These are phyloP conservation scores for Halcyon senegalensis DNA, from an alignment of 2,113 vertebrate genomes.

Conservation along the genomic window DNA sequence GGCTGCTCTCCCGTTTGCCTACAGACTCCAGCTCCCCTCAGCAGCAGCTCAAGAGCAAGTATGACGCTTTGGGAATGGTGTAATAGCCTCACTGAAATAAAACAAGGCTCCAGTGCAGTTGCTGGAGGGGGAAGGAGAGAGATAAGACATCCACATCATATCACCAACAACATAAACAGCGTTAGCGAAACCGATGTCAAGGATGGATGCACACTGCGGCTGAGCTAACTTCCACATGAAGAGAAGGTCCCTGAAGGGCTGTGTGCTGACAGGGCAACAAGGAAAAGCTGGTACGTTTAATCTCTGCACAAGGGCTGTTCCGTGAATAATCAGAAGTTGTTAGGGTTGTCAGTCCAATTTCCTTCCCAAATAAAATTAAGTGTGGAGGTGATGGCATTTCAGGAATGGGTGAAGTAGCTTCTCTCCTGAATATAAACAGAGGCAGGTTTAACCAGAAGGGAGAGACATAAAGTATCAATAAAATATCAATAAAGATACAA, in stretches of 20 bases:
- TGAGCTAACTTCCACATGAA: constrained; percentile 10
- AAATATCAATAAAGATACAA: not conserved
- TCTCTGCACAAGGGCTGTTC: constrained; percentile 20
- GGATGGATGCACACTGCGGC: constrained; percentile 4
- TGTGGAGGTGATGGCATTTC: not conserved
- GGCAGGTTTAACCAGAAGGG: not conserved
- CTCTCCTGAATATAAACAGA: not conserved
- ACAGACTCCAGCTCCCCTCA: not conserved
- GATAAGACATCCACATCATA: not conserved
- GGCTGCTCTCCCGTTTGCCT: fast-evolving
- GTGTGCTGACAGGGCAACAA: constrained; percentile 23
- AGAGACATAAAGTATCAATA: not conserved
- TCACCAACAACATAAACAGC: not conserved
- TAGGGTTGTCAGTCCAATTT: constrained; percentile 42
- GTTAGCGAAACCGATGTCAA: not conserved
- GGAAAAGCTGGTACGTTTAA: constrained; percentile 6
- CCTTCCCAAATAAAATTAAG: constrained; percentile 22
- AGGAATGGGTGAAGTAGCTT: not conserved
- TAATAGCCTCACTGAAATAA: not conserved
- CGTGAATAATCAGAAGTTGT: constrained; percentile 45
- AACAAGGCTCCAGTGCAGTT: not conserved
- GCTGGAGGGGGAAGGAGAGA: not conserved
- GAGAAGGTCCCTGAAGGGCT: constrained; percentile 10
- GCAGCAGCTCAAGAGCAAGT: not conserved
- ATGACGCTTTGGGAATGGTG: not conserved